A percentile compares a stretch with the other conserved stretches of the same genome.
Conservation (phyloP, 1,140 invertebrate genomes). For the Drosophila saltans region DNA sequence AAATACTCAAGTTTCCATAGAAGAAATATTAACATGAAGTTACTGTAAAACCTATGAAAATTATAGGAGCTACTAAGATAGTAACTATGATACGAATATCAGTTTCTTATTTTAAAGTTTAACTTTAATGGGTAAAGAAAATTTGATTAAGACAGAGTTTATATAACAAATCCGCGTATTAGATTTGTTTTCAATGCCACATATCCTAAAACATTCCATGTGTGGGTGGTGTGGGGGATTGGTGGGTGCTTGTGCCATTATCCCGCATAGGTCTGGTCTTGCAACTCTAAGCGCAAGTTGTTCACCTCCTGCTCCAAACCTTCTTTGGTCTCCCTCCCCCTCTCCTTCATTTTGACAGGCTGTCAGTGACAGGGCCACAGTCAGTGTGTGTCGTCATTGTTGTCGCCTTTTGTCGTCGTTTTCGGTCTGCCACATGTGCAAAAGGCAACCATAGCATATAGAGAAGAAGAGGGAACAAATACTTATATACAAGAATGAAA, state of each 20-base stretch:
- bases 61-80: no score
- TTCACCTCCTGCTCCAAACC: conserved; percentile 7
- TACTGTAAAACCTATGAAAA: no score
- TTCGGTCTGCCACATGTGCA: conserved; percentile 24
- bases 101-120: no score
- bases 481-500: conserved; percentile 39
- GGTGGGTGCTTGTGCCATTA: neutral
- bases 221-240: neutral
- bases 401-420: conserved; percentile 63
- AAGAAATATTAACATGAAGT: no score
- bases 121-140: neutral
- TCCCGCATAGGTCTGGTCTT: neutral
- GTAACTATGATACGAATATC: no score
- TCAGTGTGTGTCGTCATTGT: conserved; percentile 75
- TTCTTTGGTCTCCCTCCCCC: conserved; percentile 11
- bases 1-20: neutral
- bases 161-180: neutral
- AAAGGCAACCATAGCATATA: neutral
- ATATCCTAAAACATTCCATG: neutral
- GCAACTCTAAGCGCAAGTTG: conserved; percentile 5
- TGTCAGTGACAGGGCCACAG: conserved; percentile 68
- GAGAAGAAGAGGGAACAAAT: conserved; percentile 3
- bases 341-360: conserved; percentile 57
- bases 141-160: neutral
- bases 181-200: neutral